Evolutionary conservation across 2,888 invertebrate species (phyloP), one percentile per base, ranked within the genome.

Genomic region (Xestobium rufovillosum): DNA sequence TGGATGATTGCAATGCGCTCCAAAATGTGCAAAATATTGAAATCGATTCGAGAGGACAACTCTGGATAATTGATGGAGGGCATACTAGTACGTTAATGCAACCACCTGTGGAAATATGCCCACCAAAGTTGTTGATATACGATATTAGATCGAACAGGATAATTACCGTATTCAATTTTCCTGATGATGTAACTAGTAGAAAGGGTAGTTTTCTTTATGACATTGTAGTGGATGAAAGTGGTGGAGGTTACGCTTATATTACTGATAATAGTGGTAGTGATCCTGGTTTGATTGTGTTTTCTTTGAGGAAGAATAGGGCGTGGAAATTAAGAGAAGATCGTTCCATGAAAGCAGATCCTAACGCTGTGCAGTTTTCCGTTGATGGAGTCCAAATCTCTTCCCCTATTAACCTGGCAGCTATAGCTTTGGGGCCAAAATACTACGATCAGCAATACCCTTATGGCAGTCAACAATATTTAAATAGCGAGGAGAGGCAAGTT

Each of bases 21-120:
- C 84, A 85, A 58, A 80, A 78, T 53, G 82, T 84, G 14, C 83
- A 83, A 59, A 79, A 79, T 49, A 67, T 84, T 46, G 83, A 84
- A 56, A 76, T 84, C 30, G 83, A 85, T 59, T 71, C 71, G 1
- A 71, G 71, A 42, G 82, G 83, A 3, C 63, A 78, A 8, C 73
- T 84, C 71, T 81, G 79, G 73, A 72, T 75, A 17, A 69, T 81
- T 31, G 83, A 83, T 47, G 76, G 77, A 32, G 84, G 84, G 0
- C 69, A 79, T 39, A 70, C 76, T 1, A 72, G 73, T 6, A 80
- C 78, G 1, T 65, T 81, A 43, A 71, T 73, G 39, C 48, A 45
- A 40, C 51, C 43, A n/a, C 72, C 73, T 1, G 61, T 66, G 45
- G 53, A 65, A 3, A 73, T 70, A 45, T 85, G 84, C 53, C 73